These are phyloP conservation scores for Neoniphon sammara DNA, from an alignment of 2,797 vertebrate species.

Conservation along the genomic window DNA sequence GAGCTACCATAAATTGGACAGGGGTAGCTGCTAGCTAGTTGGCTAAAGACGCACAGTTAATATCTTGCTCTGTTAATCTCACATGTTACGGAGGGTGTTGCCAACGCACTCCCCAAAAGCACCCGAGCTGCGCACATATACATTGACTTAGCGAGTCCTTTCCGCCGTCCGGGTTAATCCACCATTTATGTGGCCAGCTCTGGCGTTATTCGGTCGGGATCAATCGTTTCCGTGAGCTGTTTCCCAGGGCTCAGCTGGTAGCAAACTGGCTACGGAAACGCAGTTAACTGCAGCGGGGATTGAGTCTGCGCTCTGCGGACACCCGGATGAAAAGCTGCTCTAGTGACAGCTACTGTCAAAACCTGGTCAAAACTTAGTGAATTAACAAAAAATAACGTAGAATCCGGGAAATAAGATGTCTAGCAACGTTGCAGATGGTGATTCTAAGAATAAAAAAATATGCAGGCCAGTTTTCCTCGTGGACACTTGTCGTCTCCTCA, in stretches of 20 bases:
- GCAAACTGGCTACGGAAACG: slow-evolving; percentile 82
- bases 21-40: slow-evolving; percentile 72
- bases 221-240: slow-evolving; percentile 68
- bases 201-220: slow-evolving; percentile 66
- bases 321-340: slow-evolving; percentile 76
- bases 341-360: slow-evolving; percentile 2
- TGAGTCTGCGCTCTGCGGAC: slow-evolving; percentile 77
- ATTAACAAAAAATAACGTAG: neutral
- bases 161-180: slow-evolving; percentile 54
- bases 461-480: neutral
- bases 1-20: slow-evolving; percentile 69
- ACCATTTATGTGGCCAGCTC: slow-evolving; percentile 62
- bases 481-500: neutral
- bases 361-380: too few species aligned
- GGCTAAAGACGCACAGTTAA: slow-evolving; percentile 78
- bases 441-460: neutral
- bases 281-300: slow-evolving; percentile 74
- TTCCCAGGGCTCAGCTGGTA: slow-evolving; percentile 69
- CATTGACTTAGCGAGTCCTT: slow-evolving; percentile 49
- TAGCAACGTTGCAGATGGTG: neutral
- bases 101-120: slow-evolving; percentile 68
- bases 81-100: slow-evolving; percentile 78
- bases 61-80: slow-evolving; percentile 70
- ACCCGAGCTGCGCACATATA: slow-evolving; percentile 39
- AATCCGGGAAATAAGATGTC: neutral